phyloP scores from a whole-genome alignment of 1,140 invertebrate genomes.

The Ctenoplectra terminalis region DNA sequence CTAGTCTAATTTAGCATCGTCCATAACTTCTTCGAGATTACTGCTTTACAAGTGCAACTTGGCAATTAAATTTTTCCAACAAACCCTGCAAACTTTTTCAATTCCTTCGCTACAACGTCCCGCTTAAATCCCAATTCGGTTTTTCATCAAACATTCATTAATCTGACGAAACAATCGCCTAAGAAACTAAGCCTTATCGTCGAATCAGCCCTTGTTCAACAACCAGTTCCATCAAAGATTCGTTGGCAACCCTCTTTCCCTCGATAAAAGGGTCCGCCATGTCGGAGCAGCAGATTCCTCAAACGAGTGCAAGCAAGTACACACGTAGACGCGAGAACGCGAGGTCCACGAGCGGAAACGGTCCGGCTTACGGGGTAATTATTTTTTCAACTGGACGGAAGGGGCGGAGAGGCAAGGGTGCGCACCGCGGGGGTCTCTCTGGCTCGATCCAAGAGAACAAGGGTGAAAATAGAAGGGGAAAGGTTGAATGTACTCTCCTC shows the following conservation, averaged over 20 bases:
- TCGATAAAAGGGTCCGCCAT: neutral
- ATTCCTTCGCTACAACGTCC: too few species aligned
- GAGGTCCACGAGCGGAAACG: constrained; percentile 45
- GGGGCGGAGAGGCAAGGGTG: constrained; percentile 32
- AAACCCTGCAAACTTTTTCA: neutral
- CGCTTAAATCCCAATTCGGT: too few species aligned
- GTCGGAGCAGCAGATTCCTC: neutral
- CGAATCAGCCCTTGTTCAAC: neutral
- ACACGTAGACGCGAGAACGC: neutral
- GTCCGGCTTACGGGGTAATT: constrained; percentile 65
- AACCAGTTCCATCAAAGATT: constrained; percentile 9
- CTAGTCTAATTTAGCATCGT: too few species aligned
- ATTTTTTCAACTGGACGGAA: constrained; percentile 65
- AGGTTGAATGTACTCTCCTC: constrained; percentile 47
- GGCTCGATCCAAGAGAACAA: constrained; percentile 35
- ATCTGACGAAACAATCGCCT: neutral
- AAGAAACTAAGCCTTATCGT: neutral
- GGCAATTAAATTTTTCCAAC: neutral
- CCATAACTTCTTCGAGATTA: too few species aligned
- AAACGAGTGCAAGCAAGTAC: neutral
- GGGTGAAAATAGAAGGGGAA: constrained; percentile 41
- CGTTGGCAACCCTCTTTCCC: neutral
- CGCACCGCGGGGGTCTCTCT: constrained; percentile 33
- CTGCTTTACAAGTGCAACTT: too few species aligned
- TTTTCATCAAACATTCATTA: neutral